A percentile compares a stretch with the other conserved stretches of the same genome.
Evolutionary conservation across 2,113 vertebrate species (phyloP).

Genomic region (Brachyhypopomus gauderio): DNA sequence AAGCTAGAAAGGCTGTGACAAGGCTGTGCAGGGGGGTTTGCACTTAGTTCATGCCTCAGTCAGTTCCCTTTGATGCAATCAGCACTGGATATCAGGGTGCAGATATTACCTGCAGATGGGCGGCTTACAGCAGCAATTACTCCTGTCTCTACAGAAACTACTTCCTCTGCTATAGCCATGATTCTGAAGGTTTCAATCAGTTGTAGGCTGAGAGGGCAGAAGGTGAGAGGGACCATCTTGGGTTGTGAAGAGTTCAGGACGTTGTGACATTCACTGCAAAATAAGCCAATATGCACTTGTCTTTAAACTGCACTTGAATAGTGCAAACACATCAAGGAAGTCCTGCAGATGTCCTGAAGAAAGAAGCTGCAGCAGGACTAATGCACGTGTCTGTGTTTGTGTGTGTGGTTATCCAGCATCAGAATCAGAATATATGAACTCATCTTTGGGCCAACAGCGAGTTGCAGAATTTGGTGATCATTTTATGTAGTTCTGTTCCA

Average conservation of each 20-base stretch:
- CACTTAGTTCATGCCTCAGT: too few relatives aligned
- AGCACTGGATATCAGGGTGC: slow-evolving; percentile 43
- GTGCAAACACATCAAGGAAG: too few relatives aligned
- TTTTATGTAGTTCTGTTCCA: neutral
- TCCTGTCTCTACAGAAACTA: slow-evolving; percentile 57
- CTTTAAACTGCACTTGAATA: too few relatives aligned
- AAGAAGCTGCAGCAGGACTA: too few relatives aligned
- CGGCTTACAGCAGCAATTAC: slow-evolving; percentile 63
- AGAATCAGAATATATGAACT: neutral
- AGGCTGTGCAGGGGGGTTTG: neutral
- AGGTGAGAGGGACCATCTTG: too few relatives aligned
- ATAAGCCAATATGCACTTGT: too few relatives aligned
- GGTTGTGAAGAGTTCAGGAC: too few relatives aligned
- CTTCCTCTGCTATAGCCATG: slow-evolving; percentile 30
- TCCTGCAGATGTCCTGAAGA: too few relatives aligned
- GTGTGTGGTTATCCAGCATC: neutral
- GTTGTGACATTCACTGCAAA: too few relatives aligned
- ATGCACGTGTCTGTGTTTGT: too few relatives aligned
- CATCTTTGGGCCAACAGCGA: neutral
- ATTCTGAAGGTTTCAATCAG: slow-evolving; percentile 47
- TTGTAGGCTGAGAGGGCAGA: neutral
- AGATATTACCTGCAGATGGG: slow-evolving; percentile 59
- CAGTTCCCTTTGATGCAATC: slow-evolving; percentile 31
- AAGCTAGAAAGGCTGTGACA: neutral
- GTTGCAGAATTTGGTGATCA: neutral